These are phyloP conservation scores for Tethya wilhelma DNA, from an alignment of 37 sponge, comb jelly and placozoan species.

Conservation along the genomic window DNA sequence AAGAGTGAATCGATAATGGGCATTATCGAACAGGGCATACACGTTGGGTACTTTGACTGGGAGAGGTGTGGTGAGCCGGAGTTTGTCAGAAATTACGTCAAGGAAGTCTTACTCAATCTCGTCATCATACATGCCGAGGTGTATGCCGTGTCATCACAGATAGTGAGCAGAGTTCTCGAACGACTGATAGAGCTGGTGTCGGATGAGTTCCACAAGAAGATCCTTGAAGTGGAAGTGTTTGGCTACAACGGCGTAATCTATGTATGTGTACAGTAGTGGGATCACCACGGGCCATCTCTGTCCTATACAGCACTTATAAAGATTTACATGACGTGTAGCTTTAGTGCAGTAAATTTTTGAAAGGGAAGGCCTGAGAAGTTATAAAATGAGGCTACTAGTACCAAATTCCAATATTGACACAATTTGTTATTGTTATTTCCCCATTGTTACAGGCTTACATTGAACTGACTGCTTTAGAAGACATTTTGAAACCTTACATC, in stretches of 20 bases:
- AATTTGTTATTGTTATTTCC: no score
- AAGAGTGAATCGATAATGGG: slow-evolving; percentile 60
- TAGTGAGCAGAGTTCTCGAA: slow-evolving; percentile 61
- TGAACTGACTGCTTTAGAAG: slow-evolving; percentile 56
- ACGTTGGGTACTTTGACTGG: slow-evolving; percentile 81
- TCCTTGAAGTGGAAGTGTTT: slow-evolving; percentile 60
- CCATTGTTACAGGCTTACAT: slow-evolving; percentile 59
- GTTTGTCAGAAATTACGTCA: slow-evolving; percentile 71
- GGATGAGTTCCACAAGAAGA: slow-evolving; percentile 40
- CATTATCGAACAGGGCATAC: slow-evolving; percentile 68
- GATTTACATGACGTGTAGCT: no score
- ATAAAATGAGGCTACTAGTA: neutral
- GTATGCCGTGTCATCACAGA: slow-evolving; percentile 55
- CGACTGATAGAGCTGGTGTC: slow-evolving; percentile 49
- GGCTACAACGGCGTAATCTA: slow-evolving; percentile 68
- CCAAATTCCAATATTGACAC: no score
- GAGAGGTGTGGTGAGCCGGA: slow-evolving; percentile 40
- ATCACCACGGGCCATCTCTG: neutral
- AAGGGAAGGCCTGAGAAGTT: neutral
- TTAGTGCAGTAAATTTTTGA: no score
- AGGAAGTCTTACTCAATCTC: slow-evolving; percentile 69
- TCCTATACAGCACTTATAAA: no score
- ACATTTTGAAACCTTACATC: slow-evolving; percentile 19
- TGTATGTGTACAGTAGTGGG: slow-evolving; percentile 30
- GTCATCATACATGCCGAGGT: slow-evolving; percentile 88